Evolutionary conservation across 2,113 vertebrate genomes (phyloP).

Genomic region (Antidorcas marsupialis): DNA sequence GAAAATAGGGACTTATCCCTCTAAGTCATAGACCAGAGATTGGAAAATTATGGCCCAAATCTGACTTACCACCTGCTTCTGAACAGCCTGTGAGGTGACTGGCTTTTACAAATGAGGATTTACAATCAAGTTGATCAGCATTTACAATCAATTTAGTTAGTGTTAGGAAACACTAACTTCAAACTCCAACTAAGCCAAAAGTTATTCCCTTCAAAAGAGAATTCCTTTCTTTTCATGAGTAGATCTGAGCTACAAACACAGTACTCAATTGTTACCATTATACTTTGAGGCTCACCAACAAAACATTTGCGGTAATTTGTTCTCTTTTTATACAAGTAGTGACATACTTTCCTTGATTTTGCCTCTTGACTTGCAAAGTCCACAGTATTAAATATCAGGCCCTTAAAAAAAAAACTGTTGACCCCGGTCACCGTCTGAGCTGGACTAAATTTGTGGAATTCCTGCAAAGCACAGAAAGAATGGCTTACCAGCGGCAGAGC

Average conservation of each 20-base stretch:
- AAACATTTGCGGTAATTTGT: not conserved
- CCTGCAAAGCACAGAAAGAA: not conserved
- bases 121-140: not conserved
- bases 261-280: not conserved
- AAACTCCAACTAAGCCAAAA: not conserved
- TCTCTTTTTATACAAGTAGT: not conserved
- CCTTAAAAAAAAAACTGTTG: not conserved
- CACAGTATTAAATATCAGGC: not conserved
- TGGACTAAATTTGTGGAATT: not conserved
- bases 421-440: not conserved
- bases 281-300: not conserved
- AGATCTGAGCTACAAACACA: not conserved
- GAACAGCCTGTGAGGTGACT: not conserved
- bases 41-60: not conserved
- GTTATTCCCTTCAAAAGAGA: not conserved
- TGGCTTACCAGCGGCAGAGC: not conserved
- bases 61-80: not conserved
- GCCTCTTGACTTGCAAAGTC: not conserved
- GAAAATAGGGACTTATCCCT: not conserved
- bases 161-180: not conserved
- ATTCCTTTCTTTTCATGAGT: not conserved
- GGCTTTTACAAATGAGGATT: not conserved
- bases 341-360: not conserved
- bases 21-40: not conserved
- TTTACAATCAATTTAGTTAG: not conserved